Percentiles rank a stretch among this genome's conserved stretches.
Evolutionary conservation across 2,888 invertebrate genomes (phyloP).

Genomic region (Amblyteles armatorius): DNA sequence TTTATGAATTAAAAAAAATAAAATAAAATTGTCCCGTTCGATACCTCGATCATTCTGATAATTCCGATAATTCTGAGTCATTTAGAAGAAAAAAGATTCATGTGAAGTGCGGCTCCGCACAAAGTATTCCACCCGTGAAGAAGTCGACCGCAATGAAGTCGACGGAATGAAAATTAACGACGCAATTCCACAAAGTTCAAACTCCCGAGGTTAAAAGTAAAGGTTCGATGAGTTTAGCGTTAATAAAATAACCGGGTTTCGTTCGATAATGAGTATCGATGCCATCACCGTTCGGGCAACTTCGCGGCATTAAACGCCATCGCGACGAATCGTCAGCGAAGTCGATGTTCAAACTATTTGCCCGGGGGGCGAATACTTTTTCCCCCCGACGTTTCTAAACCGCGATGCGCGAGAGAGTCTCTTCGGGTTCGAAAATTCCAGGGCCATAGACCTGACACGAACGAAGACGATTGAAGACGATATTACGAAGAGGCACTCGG

Average conservation of each 20-base stretch:
- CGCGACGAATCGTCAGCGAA: slow-evolving; percentile 21
- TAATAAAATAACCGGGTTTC: slow-evolving; percentile 20
- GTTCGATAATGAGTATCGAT: not conserved
- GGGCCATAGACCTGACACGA: not conserved
- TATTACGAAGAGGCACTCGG: slow-evolving; percentile 21
- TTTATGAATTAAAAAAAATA: not conserved
- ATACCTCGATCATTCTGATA: too few relatives aligned
- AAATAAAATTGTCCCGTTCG: too few relatives aligned
- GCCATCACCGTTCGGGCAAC: not conserved
- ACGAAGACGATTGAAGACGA: slow-evolving; percentile 15
- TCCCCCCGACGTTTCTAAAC: slow-evolving; percentile 1
- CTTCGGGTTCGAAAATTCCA: slow-evolving; percentile 13
- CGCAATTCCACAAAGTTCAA: slow-evolving; percentile 6
- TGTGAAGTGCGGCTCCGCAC: too few relatives aligned
- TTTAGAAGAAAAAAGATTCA: too few relatives aligned
- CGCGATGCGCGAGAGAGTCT: not conserved
- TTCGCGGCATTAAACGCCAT: not conserved
- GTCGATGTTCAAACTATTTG: slow-evolving; percentile 8
- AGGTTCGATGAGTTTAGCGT: not conserved
- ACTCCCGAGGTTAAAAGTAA: not conserved
- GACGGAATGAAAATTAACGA: slow-evolving; percentile 23
- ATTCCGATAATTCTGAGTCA: too few relatives aligned
- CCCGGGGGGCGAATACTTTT: slow-evolving; percentile 20
- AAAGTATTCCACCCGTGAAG: too few relatives aligned
- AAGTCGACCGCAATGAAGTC: not conserved